Base-by-base conservation (phyloP, 2,888 invertebrate genomes). In the Parnassius mnemosyne region DNA sequence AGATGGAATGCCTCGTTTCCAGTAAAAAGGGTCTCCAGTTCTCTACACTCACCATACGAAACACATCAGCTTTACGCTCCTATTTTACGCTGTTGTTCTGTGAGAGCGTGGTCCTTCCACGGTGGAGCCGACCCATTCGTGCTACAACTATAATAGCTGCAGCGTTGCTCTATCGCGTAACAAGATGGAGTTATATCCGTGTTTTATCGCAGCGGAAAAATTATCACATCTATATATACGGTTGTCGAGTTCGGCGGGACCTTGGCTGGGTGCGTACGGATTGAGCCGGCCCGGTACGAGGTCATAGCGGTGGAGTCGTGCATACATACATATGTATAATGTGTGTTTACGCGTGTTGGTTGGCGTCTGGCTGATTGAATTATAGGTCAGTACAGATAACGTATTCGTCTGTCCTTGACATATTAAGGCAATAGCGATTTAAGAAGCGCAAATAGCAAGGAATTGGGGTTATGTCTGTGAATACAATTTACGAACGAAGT, bases 211-310 rank as follows among this genome's bases (percentile, higher is more conserved):
- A 64, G 65, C 65, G 69, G 68, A 68, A 69, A 70, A 72, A 69
- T 34, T 70, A 72, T 68, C 49, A 61, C 57, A 61, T 60, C 63
- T 70, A 69, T 69, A 78, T 78, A 74, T 77, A 72, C 66, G 69
- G 68, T 66, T 70, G 68, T 67, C 72, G 75, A 71, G 74, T 74
- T 76, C 67, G 72, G 68, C 68, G 66, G 76, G 78, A 83, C 86
- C 85, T 86, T 86, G 85, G 75, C 69, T 72, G 72, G 73, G 77
- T 78, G 79, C 81, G 81, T 80, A 84, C 82, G 83, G 83, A 84
- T 84, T 79, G 78, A 80, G 75, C 73, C 73, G 78, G 67, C 68
- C 65, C 80, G 81, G 63, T 55, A 51, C 84, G 84, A 84, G 75
- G 83, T 72, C 79, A 73, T 73, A 73, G 76, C 71, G 56, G 13